Base-by-base conservation (phyloP, 2,797 vertebrate species). In the Thalassophryne amazonica region DNA sequence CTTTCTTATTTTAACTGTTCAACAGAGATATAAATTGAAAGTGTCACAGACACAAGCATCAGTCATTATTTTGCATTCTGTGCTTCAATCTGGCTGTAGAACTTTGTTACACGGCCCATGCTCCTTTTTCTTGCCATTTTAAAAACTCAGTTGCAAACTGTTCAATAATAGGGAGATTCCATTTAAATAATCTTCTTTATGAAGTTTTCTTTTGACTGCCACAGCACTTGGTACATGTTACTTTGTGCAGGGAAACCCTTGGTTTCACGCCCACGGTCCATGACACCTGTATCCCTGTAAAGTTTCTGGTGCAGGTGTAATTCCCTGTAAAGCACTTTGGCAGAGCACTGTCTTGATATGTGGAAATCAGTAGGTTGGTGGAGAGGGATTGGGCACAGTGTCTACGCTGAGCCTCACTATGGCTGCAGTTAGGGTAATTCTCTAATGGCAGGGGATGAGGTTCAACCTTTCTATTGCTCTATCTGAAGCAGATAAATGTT, bases 301-400 rank as follows among this genome's bases (percentile, higher is more conserved):
- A 94, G 92, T 95, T 95, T 94, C 92, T 88, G 84, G 88, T 90
- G 91, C 93, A 93, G 89, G 92, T 95, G 92, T 94, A 94, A 95
- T 95, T 96, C 92, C 63, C 87, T 91, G 90, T 94, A 94, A 95
- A 96, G 91, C 87, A 93, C 92, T 93, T 93, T 80, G 90, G 90
- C 90, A 92, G 83, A 78, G 78, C 80, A 36, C 49, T 52, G 71
- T 88, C 73, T 88, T 76, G 50, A 76, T 78, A 83, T 65, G 81
- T 87, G 78, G 84, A 89, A 91, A 90, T 91, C 90, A 88, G 91
- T 89, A 87, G 73, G 64, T 68, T 71, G 67, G 78, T 12, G 64
- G 57, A 75, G 67, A 85, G 76, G 69, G 76, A 85, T 81, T 70
- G 76, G 80, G 57, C 59, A 63, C 42, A 54, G 71, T 57, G 60